These are phyloP conservation scores for Heteromormyrus szaboi DNA, from an alignment of 2,797 vertebrate genomes.

Conservation along the genomic window DNA sequence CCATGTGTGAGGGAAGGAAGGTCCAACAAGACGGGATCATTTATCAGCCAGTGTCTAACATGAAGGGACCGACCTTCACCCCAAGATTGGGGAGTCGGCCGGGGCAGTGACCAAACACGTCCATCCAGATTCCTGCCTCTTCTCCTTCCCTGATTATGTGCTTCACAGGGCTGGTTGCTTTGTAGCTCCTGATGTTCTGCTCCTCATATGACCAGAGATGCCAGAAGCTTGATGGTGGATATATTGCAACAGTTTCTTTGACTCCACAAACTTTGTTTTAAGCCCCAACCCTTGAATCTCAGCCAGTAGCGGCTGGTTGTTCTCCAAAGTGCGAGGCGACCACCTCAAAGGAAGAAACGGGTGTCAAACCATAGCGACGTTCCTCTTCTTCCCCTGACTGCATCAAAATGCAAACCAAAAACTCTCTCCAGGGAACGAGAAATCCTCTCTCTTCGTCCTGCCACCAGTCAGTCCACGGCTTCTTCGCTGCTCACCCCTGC, in stretches of 20 bases:
- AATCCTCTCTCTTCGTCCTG: not conserved
- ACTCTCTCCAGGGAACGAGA: not conserved
- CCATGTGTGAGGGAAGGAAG: not conserved
- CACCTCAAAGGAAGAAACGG: not conserved
- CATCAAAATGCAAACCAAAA: not conserved
- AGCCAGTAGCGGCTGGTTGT: not conserved
- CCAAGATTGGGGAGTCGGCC: not conserved
- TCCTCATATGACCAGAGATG: not conserved
- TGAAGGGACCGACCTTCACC: not conserved
- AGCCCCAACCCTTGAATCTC: not conserved
- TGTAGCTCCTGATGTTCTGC: not conserved
- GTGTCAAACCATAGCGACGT: not conserved
- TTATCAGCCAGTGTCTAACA: not conserved
- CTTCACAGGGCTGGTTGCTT: not conserved
- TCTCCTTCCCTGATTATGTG: not conserved
- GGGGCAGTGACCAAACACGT: not conserved
- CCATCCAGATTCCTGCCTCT: not conserved
- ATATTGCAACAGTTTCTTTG: not conserved
- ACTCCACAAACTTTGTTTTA: not conserved
- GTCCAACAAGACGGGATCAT: not conserved
- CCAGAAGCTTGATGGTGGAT: not conserved
- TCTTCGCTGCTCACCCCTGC: not conserved
- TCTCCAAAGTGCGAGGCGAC: not conserved
- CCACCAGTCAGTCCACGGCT: not conserved
- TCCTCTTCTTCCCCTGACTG: not conserved